These are phyloP conservation scores for Hylaeus anthracinus DNA, from an alignment of 1,140 invertebrate species.

Conservation along the genomic window DNA sequence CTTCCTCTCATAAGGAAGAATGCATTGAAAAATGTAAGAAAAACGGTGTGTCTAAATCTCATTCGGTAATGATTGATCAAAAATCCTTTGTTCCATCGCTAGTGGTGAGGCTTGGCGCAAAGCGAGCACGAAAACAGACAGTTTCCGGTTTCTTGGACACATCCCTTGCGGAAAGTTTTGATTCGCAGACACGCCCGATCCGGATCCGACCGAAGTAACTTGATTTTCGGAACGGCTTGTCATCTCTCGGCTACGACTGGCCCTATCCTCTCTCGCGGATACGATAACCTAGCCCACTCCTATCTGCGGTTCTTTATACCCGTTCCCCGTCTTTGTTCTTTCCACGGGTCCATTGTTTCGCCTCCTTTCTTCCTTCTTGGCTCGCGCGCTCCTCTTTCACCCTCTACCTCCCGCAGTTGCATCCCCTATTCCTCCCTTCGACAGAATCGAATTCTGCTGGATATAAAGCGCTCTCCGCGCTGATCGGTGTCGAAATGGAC, in stretches of 20 bases:
- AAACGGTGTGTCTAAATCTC: too few species aligned
- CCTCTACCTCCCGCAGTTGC: not conserved
- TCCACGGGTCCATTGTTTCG: not conserved
- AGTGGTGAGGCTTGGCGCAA: too few species aligned
- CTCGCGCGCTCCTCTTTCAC: not conserved
- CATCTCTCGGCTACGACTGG: conserved; percentile 30
- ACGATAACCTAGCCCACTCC: conserved; percentile 23
- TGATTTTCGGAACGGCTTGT: conserved; percentile 61
- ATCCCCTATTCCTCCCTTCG: too few species aligned
- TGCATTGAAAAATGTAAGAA: too few species aligned
- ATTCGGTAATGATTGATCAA: too few species aligned
- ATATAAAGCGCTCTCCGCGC: conserved; percentile 12
- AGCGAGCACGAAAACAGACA: conserved; percentile 38
- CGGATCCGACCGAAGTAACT: conserved; percentile 59
- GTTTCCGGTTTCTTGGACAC: conserved; percentile 70
- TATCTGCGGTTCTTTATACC: conserved; percentile 20
- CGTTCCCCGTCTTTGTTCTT: conserved; percentile 46
- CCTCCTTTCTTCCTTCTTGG: not conserved
- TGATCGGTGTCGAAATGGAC: conserved; percentile 45
- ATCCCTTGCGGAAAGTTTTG: conserved; percentile 72
- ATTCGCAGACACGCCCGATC: conserved; percentile 65
- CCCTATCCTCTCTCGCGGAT: not conserved
- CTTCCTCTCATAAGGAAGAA: too few species aligned
- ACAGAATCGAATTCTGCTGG: conserved; percentile 23
- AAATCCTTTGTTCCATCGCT: too few species aligned